Percentiles rank a stretch among this genome's conserved stretches.
Conservation (phyloP, 2,113 vertebrate species). For the Etheostoma cragini region DNA sequence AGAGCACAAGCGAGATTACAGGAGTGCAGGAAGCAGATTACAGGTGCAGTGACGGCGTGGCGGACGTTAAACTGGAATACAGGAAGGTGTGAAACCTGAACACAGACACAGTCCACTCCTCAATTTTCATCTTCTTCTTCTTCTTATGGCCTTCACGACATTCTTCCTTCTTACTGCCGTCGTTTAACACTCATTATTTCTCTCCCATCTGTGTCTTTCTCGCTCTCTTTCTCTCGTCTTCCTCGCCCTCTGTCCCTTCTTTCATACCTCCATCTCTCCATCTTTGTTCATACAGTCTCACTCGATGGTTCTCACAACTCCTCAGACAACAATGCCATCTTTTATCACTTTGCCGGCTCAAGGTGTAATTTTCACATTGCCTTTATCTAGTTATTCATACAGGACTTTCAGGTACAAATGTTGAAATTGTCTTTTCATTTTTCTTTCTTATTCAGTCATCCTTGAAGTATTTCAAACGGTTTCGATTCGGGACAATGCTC, state of each 20-base stretch:
- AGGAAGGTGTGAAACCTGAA: constrained; percentile 53
- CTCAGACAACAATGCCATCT: too few relatives aligned
- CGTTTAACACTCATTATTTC: neutral
- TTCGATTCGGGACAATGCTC: too few relatives aligned
- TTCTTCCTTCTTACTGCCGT: neutral
- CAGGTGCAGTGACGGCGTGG: constrained; percentile 58
- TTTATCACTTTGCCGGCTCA: too few relatives aligned
- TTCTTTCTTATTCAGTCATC: too few relatives aligned
- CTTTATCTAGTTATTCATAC: too few relatives aligned
- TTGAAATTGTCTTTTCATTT: too few relatives aligned
- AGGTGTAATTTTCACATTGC: too few relatives aligned
- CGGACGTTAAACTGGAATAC: constrained; percentile 69
- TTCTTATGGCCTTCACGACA: neutral
- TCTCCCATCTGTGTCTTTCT: neutral
- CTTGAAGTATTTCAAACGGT: too few relatives aligned
- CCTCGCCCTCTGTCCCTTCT: neutral
- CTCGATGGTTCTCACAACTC: neutral
- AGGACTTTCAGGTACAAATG: too few relatives aligned
- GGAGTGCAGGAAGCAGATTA: constrained; percentile 57
- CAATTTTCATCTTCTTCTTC: neutral
- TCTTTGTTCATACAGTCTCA: neutral
- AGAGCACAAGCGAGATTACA: constrained; percentile 59
- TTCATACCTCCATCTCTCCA: neutral
- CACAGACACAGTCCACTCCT: neutral
- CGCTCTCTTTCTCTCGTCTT: neutral